Conservation (phyloP, 2,797 vertebrate species). For the Lagodon rhomboides region DNA sequence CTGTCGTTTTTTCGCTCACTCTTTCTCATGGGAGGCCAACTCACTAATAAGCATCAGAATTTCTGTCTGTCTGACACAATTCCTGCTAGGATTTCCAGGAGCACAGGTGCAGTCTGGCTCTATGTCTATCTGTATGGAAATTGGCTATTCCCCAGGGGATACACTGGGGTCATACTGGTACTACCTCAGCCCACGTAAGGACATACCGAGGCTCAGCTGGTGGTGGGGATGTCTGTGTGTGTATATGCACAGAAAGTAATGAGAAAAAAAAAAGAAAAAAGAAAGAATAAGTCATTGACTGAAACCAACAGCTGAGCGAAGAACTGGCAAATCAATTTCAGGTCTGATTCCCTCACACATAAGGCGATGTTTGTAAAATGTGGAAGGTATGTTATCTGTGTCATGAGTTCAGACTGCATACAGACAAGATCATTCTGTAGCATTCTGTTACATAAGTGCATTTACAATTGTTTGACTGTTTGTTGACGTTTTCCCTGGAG, state of each 20-base stretch:
- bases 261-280: background rate
- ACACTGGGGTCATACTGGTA: slow-evolving; percentile 49
- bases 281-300: background rate
- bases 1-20: background rate
- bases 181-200: slow-evolving; percentile 35
- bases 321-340: slow-evolving; percentile 20
- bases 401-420: slow-evolving; percentile 30
- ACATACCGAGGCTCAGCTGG: slow-evolving; percentile 57
- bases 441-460: slow-evolving; percentile 28
- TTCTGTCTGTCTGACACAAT: slow-evolving; percentile 54
- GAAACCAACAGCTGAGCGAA: background rate
- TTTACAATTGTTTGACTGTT: slow-evolving; percentile 27
- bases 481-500: background rate
- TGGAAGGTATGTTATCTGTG: slow-evolving; percentile 3
- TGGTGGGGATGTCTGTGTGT: slow-evolving; percentile 18
- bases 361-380: background rate
- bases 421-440: background rate
- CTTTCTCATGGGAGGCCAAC: slow-evolving; percentile 46
- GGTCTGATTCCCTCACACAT: background rate
- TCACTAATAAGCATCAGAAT: slow-evolving; percentile 68
- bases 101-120: slow-evolving; percentile 70
- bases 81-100: slow-evolving; percentile 52
- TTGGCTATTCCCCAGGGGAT: slow-evolving; percentile 49
- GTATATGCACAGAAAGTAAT: slow-evolving; percentile 4
- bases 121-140: slow-evolving; percentile 77